A percentile compares a stretch with the other conserved stretches of the same genome.
phyloP scores from a whole-genome alignment of 2,113 vertebrate species.

The Tichodroma muraria region DNA sequence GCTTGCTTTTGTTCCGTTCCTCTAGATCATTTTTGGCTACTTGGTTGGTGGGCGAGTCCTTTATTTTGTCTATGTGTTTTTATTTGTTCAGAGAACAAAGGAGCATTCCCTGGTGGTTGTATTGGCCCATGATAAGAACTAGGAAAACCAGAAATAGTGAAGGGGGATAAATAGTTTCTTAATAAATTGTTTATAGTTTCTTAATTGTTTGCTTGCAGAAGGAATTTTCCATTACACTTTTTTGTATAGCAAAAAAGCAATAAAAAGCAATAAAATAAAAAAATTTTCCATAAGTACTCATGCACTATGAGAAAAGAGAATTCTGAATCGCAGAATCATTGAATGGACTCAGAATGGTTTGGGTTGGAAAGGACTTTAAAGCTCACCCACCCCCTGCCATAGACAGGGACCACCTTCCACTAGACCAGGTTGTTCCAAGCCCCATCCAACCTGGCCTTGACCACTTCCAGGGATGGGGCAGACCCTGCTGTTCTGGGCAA shows the following conservation, averaged over 20 bases:
- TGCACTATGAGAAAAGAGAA: background rate
- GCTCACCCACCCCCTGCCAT: background rate
- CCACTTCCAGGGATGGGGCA: background rate
- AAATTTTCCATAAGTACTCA: rapidly evolving
- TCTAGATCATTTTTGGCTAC: background rate
- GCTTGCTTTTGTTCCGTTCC: background rate
- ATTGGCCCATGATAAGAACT: background rate
- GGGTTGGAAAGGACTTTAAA: background rate
- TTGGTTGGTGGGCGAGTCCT: background rate
- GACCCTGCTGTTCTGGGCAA: background rate
- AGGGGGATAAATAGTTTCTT: background rate
- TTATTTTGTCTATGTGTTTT: background rate
- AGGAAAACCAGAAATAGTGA: background rate
- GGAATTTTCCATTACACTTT: background rate
- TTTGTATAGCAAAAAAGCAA: background rate
- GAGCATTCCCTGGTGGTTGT: background rate
- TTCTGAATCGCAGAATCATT: background rate
- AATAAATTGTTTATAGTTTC: background rate
- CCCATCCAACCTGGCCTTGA: background rate
- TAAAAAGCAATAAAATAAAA: background rate
- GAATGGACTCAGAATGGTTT: background rate
- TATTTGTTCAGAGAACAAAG: background rate
- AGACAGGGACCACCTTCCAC: background rate
- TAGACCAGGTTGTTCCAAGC: background rate
- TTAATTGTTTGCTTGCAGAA: background rate